Percentiles rank a stretch among this genome's conserved stretches.
phyloP scores from a whole-genome alignment of 2,113 vertebrate genomes.

The Grammatotria lemairii region DNA sequence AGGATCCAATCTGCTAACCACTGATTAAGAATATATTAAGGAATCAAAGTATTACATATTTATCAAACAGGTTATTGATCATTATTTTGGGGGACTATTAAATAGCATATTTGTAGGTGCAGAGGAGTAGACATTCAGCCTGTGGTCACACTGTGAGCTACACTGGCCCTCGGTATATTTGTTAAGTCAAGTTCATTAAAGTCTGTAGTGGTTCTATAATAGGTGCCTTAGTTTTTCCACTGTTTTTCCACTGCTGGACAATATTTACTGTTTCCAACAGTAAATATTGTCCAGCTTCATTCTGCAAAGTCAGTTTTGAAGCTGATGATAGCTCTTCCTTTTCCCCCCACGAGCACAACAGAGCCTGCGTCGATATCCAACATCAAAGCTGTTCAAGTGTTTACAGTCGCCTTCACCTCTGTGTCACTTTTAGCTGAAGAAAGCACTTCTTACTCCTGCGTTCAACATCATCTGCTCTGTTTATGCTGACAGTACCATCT shows the following conservation, averaged over 20 bases:
- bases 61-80: not conserved
- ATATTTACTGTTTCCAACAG: rapidly evolving
- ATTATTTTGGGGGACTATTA: not conserved
- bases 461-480: not conserved
- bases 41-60: not conserved
- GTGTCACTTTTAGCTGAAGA: not conserved
- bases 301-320: not conserved
- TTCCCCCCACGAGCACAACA: rapidly evolving
- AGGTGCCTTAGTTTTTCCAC: not conserved
- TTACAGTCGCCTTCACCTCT: not conserved
- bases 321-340: not conserved
- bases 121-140: not conserved
- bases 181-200: not conserved
- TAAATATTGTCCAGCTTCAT: not conserved
- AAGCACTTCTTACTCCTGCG: not conserved
- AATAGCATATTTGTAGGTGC: not conserved
- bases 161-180: not conserved
- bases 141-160: not conserved
- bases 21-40: not conserved
- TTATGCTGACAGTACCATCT: not conserved
- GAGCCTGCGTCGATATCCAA: not conserved
- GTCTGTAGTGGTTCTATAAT: not conserved
- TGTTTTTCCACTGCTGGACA: not conserved
- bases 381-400: not conserved
- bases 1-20: not conserved